Conservation (phyloP, 2,888 invertebrate species). For the Itoplectis maculator region DNA sequence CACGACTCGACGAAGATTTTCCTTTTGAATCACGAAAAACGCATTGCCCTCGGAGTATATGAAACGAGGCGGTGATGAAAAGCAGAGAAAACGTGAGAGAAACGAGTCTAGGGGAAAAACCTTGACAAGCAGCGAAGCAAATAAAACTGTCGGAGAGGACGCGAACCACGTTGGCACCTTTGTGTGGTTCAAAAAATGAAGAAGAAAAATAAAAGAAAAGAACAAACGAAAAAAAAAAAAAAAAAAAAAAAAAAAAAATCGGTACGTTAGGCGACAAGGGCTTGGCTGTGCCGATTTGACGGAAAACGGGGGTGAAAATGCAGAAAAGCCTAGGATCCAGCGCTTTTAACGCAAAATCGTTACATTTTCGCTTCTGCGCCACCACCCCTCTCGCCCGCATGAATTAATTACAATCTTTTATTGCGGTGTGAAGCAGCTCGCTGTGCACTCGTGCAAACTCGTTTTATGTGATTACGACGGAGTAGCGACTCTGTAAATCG, state of each 20-base stretch:
- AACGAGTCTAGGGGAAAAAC: not conserved
- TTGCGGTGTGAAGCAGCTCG: not conserved
- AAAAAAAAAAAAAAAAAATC: not conserved
- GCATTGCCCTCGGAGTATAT: not conserved
- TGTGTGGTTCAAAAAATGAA: not conserved
- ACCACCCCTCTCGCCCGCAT: not conserved
- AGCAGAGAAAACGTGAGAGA: slow-evolving; percentile 4
- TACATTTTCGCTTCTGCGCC: not conserved
- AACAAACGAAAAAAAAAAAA: not conserved
- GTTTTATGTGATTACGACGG: not conserved
- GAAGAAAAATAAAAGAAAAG: not conserved
- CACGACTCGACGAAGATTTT: not conserved
- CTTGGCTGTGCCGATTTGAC: slow-evolving; percentile 1
- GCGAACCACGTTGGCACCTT: not conserved
- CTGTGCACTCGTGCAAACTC: not conserved
- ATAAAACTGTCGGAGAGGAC: not conserved
- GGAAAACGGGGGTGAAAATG: not conserved
- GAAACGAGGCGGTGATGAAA: slow-evolving; percentile 4
- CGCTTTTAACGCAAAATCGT: not conserved
- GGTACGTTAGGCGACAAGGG: not conserved
- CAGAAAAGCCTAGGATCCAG: not conserved
- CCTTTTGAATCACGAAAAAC: not conserved
- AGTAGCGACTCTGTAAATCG: not conserved
- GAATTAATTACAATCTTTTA: not conserved
- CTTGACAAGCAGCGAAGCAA: not conserved